phyloP scores from a whole-genome alignment of 1,140 invertebrate genomes.

The Leptonema lineaticorne region DNA sequence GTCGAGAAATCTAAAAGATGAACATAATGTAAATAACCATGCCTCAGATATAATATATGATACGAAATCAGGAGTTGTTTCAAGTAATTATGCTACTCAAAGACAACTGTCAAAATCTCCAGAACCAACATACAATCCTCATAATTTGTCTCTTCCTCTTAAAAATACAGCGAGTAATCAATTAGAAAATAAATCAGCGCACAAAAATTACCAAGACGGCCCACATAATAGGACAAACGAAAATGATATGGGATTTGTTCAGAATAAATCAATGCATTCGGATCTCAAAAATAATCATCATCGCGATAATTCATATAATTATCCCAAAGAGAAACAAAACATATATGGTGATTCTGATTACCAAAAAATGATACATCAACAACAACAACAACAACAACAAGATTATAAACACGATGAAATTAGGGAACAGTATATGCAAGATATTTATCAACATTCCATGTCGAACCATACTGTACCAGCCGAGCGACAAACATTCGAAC shows the following conservation, averaged over 20 bases:
- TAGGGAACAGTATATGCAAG: constrained; percentile 28
- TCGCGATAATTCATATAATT: constrained; percentile 44
- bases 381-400: constrained; percentile 40
- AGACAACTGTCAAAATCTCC: constrained; percentile 36
- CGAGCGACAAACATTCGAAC: constrained; percentile 58
- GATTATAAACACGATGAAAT: constrained; percentile 28
- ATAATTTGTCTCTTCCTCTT: constrained; percentile 51
- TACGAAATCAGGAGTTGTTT: constrained; percentile 22
- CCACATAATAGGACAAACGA: constrained; percentile 18
- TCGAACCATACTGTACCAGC: constrained; percentile 7
- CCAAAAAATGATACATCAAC: constrained; percentile 43
- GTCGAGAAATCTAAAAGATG: constrained; percentile 52
- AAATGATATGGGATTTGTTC: constrained; percentile 28
- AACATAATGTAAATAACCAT: constrained; percentile 42
- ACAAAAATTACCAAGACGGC: constrained; percentile 29
- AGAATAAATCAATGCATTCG: constrained; percentile 47
- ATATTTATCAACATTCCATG: constrained; percentile 33
- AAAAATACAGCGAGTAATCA: constrained; percentile 50
- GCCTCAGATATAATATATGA: constrained; percentile 35
- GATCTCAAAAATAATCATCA: constrained; percentile 53
- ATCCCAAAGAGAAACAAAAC: constrained; percentile 40
- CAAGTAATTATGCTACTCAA: constrained; percentile 35
- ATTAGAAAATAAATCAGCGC: constrained; percentile 49
- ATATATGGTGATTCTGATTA: constrained; percentile 30
- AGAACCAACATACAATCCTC: constrained; percentile 47